Conservation (phyloP, 2,888 invertebrate species). For the Eueremaeus valkanovi region DNA sequence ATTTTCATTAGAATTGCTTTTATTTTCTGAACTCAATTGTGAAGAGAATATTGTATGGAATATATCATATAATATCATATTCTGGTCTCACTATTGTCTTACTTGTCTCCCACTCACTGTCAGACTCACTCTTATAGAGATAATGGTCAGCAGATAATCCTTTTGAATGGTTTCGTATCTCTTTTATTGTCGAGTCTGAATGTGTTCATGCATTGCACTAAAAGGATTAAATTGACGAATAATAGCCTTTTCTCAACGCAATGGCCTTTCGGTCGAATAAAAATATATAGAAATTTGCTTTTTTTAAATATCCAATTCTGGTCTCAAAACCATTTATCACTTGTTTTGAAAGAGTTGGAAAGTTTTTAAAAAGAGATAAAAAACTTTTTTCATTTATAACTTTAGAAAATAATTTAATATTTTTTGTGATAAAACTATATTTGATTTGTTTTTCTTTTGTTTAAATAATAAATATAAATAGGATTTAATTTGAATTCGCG, state of each 20-base stretch:
- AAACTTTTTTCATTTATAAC: background rate
- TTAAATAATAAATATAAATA: background rate
- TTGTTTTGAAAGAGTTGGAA: background rate
- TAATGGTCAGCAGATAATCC: constrained; percentile 8
- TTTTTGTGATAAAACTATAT: no score
- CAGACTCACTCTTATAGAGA: background rate
- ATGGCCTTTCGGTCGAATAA: background rate
- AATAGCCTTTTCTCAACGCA: constrained; percentile 20
- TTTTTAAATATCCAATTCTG: constrained; percentile 11
- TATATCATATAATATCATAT: background rate
- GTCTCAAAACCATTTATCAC: constrained; percentile 8
- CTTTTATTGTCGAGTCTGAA: background rate
- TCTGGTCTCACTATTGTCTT: background rate
- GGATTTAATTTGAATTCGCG: background rate
- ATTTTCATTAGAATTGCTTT: no score
- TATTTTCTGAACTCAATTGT: background rate
- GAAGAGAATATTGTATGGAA: no score
- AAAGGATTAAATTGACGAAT: constrained; percentile 18
- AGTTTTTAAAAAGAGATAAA: background rate
- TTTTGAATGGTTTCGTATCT: background rate
- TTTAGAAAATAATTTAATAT: background rate
- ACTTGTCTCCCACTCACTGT: background rate
- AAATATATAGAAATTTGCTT: background rate
- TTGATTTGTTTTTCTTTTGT: background rate
- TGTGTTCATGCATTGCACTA: background rate